Base-by-base conservation (phyloP, 2,113 vertebrate species). In the Alouatta palliata region DNA sequence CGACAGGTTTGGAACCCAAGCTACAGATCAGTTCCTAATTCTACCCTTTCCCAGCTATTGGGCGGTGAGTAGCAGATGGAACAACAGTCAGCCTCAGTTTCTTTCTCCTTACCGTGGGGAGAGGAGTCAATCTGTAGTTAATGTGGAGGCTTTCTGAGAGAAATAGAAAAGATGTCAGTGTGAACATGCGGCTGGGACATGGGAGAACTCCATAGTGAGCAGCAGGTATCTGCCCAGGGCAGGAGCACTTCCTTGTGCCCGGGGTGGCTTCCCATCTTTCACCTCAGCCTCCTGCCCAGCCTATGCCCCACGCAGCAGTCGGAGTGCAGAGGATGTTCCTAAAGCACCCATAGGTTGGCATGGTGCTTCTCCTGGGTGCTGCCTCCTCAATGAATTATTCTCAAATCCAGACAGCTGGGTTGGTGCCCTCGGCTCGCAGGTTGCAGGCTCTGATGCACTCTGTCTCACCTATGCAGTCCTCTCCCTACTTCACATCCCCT, bases 301-400 rank as follows among this genome's bases (percentile, higher is more conserved):
- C 47, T 21, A 0, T 1, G 30, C 2, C 17, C 21, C 45, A 14
- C 2, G 0, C 8, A 2, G 25, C 19, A 19, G 17, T 8, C 3
- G 1, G 32, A 19, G 21, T 21, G 21, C 6, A 8, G 11, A 32
- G 1, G 12, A 5, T 8, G 12, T 66, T 40, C 17, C 45, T 17
- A 6, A 66, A 32, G 13, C 2, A 14, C 40, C 37, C 19, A 27
- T 20, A 11, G 40, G 16, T 13, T 19, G 1, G 1, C 0, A 3
- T 17, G 10, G 0, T 8, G 1, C 23, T 16, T 47, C 21, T 61
- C 30, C 10, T 30, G 4, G 80, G 32, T 61, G 40, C 32, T 47
- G 52, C 14, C 45, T 27, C 35, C 35, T 70, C 14, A 3, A 5
- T 30, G 23, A 27, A 14, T 23, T 27, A 14, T 14, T 27, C 45